phyloP scores from a whole-genome alignment of 2,113 vertebrate genomes.

The Petrocephalus zakoni region DNA sequence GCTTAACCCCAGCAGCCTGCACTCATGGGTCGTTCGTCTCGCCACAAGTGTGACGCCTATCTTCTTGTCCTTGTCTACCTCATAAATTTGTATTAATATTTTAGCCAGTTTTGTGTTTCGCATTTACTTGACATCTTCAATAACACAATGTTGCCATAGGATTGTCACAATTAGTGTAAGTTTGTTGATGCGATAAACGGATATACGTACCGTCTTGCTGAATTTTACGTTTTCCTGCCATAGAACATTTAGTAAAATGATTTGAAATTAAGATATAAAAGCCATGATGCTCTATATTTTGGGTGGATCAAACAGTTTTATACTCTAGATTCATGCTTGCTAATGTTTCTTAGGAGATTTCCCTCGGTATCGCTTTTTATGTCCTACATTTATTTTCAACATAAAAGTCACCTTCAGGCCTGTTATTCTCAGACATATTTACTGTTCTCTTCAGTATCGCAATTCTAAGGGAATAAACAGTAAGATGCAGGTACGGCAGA shows the following conservation, averaged over 20 bases:
- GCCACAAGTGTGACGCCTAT: too few relatives aligned
- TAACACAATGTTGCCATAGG: not conserved
- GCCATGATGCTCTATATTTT: not conserved
- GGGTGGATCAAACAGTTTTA: not conserved
- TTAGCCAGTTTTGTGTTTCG: not conserved
- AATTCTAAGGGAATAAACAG: not conserved
- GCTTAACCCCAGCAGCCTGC: too few relatives aligned
- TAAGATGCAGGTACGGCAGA: not conserved
- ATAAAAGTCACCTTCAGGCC: conserved; percentile 1
- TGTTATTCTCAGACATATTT: not conserved
- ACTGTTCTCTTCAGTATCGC: not conserved
- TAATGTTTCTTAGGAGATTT: not conserved
- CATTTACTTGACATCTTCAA: not conserved
- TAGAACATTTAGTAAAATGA: not conserved
- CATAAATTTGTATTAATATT: not conserved
- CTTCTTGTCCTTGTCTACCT: not conserved
- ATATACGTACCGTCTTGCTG: not conserved
- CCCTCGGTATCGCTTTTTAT: not conserved
- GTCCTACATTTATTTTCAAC: not conserved
- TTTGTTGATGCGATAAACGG: not conserved
- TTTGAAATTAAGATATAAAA: not conserved
- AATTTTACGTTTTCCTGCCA: not conserved
- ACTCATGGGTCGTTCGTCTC: too few relatives aligned
- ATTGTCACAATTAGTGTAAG: not conserved
- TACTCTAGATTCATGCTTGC: not conserved